Evolutionary conservation across 2,797 vertebrate species (phyloP).

Genomic region (Schizopygopsis pylzovi): DNA sequence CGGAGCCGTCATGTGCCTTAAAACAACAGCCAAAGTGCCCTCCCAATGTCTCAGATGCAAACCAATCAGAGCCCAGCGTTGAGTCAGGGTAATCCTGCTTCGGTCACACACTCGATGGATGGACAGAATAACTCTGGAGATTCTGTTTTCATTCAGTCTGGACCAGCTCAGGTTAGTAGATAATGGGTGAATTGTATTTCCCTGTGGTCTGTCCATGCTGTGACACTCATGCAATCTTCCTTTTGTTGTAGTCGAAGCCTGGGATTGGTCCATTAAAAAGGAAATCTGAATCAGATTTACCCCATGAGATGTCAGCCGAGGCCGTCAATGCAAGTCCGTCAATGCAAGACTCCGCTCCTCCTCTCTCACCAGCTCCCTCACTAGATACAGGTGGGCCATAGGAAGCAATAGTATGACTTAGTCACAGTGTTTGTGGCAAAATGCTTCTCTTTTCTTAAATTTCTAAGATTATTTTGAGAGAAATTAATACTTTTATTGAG

Average conservation of each 20-base stretch:
- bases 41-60: conserved; percentile 55
- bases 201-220: background rate
- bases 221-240: background rate
- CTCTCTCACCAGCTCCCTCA: conserved; percentile 77
- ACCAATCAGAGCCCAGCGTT: conserved; percentile 53
- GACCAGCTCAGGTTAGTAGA: conserved; percentile 79
- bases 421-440: background rate
- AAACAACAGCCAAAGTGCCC: conserved; percentile 63
- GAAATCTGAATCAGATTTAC: conserved; percentile 90
- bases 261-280: conserved; percentile 85
- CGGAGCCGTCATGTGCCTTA: conserved; percentile 70
- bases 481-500: too few relatives aligned
- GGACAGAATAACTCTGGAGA: conserved; percentile 63
- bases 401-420: background rate
- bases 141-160: conserved; percentile 81
- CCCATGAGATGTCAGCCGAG: conserved; percentile 75
- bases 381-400: conserved; percentile 72
- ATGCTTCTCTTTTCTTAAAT: background rate
- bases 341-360: conserved; percentile 77
- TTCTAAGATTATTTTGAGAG: too few relatives aligned
- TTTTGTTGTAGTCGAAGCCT: conserved; percentile 81
- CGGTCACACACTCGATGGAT: conserved; percentile 45
- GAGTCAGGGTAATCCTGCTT: conserved; percentile 48
- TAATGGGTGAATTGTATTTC: background rate
- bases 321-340: conserved; percentile 66